Conservation (phyloP, 2,113 vertebrate species). For the Trichomycterus rosablanca region DNA sequence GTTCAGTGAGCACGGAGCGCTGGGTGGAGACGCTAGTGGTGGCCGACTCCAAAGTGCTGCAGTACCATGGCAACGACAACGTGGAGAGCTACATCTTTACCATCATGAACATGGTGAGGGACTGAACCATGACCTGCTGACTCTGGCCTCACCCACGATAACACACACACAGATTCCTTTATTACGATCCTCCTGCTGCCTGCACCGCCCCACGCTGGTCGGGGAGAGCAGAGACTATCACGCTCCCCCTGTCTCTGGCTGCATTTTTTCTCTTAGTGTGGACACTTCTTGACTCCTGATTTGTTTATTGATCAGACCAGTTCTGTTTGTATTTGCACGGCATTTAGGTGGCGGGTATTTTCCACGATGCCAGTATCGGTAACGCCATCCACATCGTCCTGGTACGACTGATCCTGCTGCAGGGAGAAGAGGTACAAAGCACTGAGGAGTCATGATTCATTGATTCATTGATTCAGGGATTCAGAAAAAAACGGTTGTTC, state of each 20-base stretch:
- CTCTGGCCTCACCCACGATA: background rate
- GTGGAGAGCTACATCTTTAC: constrained; percentile 95
- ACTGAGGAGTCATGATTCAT: background rate
- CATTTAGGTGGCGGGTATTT: constrained; percentile 85
- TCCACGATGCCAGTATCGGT: constrained; percentile 92
- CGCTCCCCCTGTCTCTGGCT: no score
- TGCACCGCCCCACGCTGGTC: no score
- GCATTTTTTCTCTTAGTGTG: no score
- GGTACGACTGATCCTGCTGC: constrained; percentile 89
- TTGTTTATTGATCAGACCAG: no score
- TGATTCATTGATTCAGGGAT: background rate
- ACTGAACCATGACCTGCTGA: no score
- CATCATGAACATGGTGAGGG: constrained; percentile 94
- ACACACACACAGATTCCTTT: background rate
- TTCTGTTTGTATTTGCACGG: constrained; percentile 16
- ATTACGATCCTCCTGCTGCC: background rate
- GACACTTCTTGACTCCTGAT: no score
- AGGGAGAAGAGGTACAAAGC: constrained; percentile 85
- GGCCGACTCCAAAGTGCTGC: constrained; percentile 91
- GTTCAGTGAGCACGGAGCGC: constrained; percentile 89
- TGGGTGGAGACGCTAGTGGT: constrained; percentile 98
- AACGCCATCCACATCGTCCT: constrained; percentile 92
- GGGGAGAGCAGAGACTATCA: no score
- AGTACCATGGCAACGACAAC: constrained; percentile 88
- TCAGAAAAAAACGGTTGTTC: background rate